phyloP scores from a whole-genome alignment of 2,113 vertebrate genomes.

The Tyrannus savana region DNA sequence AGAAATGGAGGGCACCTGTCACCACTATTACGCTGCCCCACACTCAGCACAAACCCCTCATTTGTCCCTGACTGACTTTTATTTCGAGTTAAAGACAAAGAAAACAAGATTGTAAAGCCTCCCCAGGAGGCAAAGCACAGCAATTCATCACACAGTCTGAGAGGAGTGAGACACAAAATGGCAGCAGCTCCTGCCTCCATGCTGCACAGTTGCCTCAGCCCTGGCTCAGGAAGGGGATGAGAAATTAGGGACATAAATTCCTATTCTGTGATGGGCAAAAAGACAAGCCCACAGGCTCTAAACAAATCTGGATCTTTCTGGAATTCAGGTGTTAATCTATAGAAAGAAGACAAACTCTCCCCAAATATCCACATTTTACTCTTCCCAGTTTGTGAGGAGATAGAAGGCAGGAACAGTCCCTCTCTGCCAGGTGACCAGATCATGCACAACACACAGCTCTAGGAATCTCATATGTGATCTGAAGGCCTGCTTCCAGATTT shows the following conservation, averaged over 20 bases:
- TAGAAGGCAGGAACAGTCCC: rapidly evolving
- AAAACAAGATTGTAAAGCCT: not conserved
- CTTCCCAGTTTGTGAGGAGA: not conserved
- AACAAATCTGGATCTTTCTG: not conserved
- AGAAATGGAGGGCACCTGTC: not conserved
- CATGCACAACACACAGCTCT: not conserved
- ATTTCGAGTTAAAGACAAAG: not conserved
- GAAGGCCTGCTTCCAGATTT: not conserved
- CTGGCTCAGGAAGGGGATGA: rapidly evolving
- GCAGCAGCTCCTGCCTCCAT: not conserved
- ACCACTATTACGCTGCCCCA: not conserved
- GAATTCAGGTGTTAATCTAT: not conserved
- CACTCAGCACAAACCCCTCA: not conserved
- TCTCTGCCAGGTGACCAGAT: not conserved
- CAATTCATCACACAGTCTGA: not conserved
- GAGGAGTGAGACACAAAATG: not conserved
- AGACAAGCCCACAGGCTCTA: not conserved
- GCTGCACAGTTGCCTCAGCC: not conserved
- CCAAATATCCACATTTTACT: not conserved
- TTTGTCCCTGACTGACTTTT: not conserved
- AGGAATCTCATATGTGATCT: not conserved
- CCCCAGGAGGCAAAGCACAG: not conserved
- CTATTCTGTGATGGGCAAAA: not conserved
- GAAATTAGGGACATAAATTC: not conserved
- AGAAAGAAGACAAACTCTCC: not conserved